A percentile compares a stretch with the other conserved stretches of the same genome.
Conservation (phyloP, 37 sponge, comb jelly and placozoan species). For the Aplysina aerophoba region DNA sequence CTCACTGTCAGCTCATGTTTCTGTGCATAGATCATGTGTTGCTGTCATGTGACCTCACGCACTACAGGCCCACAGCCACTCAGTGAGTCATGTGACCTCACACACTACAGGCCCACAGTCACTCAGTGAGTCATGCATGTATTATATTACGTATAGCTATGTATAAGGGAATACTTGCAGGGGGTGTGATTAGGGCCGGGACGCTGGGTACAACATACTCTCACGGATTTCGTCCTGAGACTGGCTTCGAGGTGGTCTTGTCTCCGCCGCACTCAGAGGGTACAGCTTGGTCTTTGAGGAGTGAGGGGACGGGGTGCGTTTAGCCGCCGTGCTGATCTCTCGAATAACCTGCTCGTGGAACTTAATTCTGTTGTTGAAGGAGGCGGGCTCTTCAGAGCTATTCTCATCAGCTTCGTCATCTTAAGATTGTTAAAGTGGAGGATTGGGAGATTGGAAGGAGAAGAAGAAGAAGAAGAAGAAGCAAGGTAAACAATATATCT, state of each 20-base stretch:
- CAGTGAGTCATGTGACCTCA: too few relatives aligned
- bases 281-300: too few relatives aligned
- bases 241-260: neutral
- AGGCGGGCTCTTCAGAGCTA: neutral
- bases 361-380: slow-evolving; percentile 8
- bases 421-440: neutral
- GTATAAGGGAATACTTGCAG: neutral
- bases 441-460: neutral
- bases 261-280: neutral
- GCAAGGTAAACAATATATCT: too few relatives aligned
- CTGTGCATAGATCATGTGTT: too few relatives aligned
- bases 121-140: neutral
- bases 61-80: too few relatives aligned
- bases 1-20: too few relatives aligned
- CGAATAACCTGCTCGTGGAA: neutral
- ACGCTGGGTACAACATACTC: neutral
- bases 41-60: too few relatives aligned
- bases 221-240: slow-evolving; percentile 5
- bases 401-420: neutral
- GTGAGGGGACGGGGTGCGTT: too few relatives aligned
- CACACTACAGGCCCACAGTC: too few relatives aligned
- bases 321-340: too few relatives aligned
- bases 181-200: neutral
- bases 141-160: neutral
- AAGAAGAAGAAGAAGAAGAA: neutral